Evolutionary conservation across 2,888 invertebrate species (phyloP).

Genomic region (Onthophagus sagittarius): DNA sequence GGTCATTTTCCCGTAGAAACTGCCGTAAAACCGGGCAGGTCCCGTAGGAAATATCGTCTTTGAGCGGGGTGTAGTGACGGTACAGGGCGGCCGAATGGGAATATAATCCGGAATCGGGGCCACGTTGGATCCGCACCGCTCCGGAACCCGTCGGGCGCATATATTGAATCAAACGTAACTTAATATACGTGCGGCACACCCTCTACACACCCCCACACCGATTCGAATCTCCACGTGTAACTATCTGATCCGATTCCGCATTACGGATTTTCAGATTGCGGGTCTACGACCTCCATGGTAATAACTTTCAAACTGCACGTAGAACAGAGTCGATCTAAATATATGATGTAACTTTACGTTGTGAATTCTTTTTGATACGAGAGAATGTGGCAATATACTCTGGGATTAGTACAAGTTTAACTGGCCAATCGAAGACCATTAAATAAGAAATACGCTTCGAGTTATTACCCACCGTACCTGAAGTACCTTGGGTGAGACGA

Average conservation of each 20-base stretch:
- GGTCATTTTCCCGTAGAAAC: not conserved
- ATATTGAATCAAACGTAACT: not conserved
- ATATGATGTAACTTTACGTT: too few relatives aligned
- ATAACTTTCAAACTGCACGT: not conserved
- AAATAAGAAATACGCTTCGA: conserved; percentile 22
- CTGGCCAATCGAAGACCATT: conserved; percentile 22
- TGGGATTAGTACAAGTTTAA: conserved; percentile 25
- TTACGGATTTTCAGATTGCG: not conserved
- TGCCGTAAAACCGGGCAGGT: not conserved
- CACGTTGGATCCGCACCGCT: not conserved
- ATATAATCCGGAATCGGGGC: not conserved
- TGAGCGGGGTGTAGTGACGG: not conserved
- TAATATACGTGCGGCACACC: not conserved
- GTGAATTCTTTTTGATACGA: too few relatives aligned
- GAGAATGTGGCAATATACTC: conserved; percentile 24
- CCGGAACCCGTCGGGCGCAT: not conserved
- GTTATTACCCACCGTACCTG: conserved; percentile 16
- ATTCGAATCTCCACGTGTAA: not conserved
- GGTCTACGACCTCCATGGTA: not conserved
- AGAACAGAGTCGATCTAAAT: not conserved
- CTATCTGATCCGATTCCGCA: not conserved
- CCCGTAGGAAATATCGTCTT: not conserved
- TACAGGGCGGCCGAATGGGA: not conserved
- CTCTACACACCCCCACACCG: not conserved
- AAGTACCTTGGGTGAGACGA: not conserved